These are phyloP conservation scores for Saccostrea glomerata DNA, from an alignment of 1,140 invertebrate species.

Conservation along the genomic window DNA sequence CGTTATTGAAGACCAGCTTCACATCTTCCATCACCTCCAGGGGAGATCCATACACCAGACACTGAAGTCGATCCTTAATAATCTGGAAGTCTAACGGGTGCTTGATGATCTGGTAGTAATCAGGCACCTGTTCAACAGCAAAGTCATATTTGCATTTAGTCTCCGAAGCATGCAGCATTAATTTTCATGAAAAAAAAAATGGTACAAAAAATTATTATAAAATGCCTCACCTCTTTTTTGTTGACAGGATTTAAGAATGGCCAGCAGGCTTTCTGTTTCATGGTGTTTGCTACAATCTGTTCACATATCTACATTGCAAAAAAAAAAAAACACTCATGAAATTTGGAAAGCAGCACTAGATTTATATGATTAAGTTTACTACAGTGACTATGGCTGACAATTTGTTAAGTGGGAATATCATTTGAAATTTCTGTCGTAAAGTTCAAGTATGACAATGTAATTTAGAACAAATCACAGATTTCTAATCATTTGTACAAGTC, in stretches of 20 bases:
- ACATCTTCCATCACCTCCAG: conserved; percentile 74
- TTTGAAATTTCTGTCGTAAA: no score
- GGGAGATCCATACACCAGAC: conserved; percentile 70
- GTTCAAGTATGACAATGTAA: no score
- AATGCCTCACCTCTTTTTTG: conserved; percentile 70
- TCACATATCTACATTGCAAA: conserved; percentile 71
- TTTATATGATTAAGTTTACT: no score
- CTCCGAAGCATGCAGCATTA: not conserved
- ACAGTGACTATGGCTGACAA: no score
- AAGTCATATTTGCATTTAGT: not conserved
- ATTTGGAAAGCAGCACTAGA: no score
- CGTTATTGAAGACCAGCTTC: conserved; percentile 72
- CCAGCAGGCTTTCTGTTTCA: conserved; percentile 72
- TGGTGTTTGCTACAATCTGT: conserved; percentile 69
- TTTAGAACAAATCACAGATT: no score
- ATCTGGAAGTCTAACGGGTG: conserved; percentile 75
- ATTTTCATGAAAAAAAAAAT: not conserved
- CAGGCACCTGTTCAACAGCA: conserved; percentile 69
- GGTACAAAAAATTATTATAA: not conserved
- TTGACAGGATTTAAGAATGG: conserved; percentile 74
- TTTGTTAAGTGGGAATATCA: no score
- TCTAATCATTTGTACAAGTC: no score
- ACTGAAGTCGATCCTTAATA: conserved; percentile 70
- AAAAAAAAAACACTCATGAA: no score
- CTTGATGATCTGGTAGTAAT: conserved; percentile 74